Base-by-base conservation (phyloP, 2,113 vertebrate species). In the Egretta garzetta region DNA sequence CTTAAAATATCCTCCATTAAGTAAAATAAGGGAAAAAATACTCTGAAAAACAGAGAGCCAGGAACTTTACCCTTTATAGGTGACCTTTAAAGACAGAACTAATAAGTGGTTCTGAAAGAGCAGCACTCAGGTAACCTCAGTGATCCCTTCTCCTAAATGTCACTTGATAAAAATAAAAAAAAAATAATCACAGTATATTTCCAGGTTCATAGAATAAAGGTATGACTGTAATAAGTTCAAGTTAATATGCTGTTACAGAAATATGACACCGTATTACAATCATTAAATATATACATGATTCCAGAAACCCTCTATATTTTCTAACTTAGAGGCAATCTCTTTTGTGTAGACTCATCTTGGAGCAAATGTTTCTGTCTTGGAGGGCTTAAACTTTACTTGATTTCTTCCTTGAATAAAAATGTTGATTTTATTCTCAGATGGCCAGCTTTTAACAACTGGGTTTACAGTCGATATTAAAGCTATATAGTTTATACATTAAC, bases 51-150 rank as follows among this genome's bases (percentile, higher is more conserved):
- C 76, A 96, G 68, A 89, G 52, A 90, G 73, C 24, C 88, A 92
- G 84, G 96, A 98, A 98, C 94, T 91, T 96, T 96, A 87, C 86
- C 96, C 94, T 97, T 92, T 93, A 75, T 47, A 90, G 30, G 75
- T 98, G 97, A 97, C 98, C 98, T 98, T 98, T 98, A 97, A 95
- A 96, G 83, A 96, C 68, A 96, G 74, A 96, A 96, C 30, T 87
- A 95, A 62, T 93, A 96, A 97, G 58, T 33, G 30, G 79, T 90
- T 96, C 86, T 79, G 88, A 93, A 97, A 97, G 83, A 96, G 67
- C 63, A 94, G 93, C 92, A 89, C 72, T 86, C 52, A 58, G 86
- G 55, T 80, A 93, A 92, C 93, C 83, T 93, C 77, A 35, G 56
- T 67, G 60, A 47, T 94, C 89, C 95, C 96, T 84, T 90, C 53